Conservation (phyloP, 2,113 vertebrate species). For the Chloebia gouldiae region DNA sequence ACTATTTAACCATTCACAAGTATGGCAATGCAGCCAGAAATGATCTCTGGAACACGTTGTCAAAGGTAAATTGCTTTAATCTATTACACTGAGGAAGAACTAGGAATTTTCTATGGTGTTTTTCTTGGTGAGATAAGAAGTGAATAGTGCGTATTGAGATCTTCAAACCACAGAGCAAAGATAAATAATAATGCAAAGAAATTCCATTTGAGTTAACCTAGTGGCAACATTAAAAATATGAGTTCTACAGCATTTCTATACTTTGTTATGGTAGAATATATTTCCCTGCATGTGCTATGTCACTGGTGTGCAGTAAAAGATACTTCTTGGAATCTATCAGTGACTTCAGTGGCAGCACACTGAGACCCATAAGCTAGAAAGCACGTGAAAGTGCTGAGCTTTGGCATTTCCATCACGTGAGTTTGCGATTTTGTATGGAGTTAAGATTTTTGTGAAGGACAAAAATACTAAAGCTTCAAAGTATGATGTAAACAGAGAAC, state of each 20-base stretch:
- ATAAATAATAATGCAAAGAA: neutral
- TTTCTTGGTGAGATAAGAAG: neutral
- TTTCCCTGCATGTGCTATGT: neutral
- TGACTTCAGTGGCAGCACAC: neutral
- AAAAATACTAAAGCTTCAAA: neutral
- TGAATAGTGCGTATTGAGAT: neutral
- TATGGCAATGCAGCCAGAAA: constrained; percentile 92
- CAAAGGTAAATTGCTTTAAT: constrained; percentile 81
- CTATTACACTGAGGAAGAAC: neutral
- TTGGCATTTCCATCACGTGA: neutral
- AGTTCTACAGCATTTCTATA: neutral
- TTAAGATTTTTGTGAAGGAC: neutral
- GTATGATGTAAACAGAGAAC: neutral
- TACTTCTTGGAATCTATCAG: neutral
- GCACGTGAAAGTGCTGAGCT: neutral
- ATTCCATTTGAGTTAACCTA: neutral
- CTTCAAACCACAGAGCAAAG: neutral
- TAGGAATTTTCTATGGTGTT: neutral
- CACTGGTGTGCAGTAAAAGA: neutral
- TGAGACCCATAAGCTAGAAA: neutral
- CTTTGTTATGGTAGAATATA: neutral
- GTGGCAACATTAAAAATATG: neutral
- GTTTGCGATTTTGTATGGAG: neutral
- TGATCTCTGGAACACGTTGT: constrained; percentile 91
- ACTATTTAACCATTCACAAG: constrained; percentile 93